These are phyloP conservation scores for Diceros bicornis DNA, from an alignment of 2,797 vertebrate species.

Conservation along the genomic window DNA sequence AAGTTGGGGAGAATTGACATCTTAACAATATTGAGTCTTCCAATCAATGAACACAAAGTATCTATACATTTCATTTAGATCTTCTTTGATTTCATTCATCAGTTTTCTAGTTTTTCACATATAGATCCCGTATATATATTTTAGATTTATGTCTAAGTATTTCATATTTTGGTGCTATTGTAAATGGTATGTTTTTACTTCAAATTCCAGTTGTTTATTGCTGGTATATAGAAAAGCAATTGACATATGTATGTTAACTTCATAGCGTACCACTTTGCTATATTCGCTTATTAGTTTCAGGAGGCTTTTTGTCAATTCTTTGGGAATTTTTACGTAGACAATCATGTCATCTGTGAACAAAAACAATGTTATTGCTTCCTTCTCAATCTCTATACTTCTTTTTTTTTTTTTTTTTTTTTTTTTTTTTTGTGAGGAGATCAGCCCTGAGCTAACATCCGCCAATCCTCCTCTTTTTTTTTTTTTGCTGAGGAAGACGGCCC, in stretches of 20 bases:
- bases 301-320: background rate
- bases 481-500: too few relatives aligned
- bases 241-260: constrained; percentile 26
- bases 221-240: background rate
- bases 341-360: background rate
- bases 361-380: constrained; percentile 8
- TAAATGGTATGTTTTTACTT: constrained; percentile 16
- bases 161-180: background rate
- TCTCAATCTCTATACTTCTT: background rate
- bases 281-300: background rate
- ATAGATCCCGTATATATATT: background rate
- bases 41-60: background rate
- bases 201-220: constrained; percentile 25
- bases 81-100: constrained; percentile 44
- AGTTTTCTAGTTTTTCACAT: constrained; percentile 30
- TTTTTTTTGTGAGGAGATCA: too few relatives aligned
- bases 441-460: too few relatives aligned
- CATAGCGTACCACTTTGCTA: background rate
- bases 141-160: constrained; percentile 35
- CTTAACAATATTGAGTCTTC: constrained; percentile 39
- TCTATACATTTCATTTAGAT: background rate
- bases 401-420: too few relatives aligned
- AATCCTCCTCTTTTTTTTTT: too few relatives aligned
- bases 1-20: background rate
- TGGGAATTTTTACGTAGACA: background rate